Conservation (phyloP, 2,888 invertebrate species). For the Hyles lineata region DNA sequence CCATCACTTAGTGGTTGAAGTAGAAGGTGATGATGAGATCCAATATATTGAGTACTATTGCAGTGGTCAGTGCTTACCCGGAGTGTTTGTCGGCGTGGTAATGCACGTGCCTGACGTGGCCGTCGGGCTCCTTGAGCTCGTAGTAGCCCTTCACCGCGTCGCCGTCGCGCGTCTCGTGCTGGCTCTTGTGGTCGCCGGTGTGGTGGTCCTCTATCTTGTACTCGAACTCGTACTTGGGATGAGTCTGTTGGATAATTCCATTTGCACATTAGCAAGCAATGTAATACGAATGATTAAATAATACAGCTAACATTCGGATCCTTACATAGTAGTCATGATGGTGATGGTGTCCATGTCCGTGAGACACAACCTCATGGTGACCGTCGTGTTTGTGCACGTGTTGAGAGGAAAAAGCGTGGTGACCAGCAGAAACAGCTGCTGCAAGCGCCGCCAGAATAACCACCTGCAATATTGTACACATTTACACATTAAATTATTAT, state of each 20-base stretch:
- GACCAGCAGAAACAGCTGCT: not conserved
- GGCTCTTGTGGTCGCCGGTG: conserved; percentile 19
- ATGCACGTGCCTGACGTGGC: too few relatives aligned
- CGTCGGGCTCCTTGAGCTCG: too few relatives aligned
- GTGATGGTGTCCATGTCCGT: too few relatives aligned
- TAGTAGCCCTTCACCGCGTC: too few relatives aligned
- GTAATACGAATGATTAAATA: not conserved
- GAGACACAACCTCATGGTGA: conserved; percentile 1
- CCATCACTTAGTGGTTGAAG: too few relatives aligned
- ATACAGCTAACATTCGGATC: too few relatives aligned
- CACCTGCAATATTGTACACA: not conserved
- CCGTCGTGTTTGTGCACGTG: conserved; percentile 34
- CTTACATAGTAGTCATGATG: conserved; percentile 32
- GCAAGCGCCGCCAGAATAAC: not conserved
- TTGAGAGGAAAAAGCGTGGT: conserved; percentile 30
- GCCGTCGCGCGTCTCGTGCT: too few relatives aligned
- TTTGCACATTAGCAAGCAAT: not conserved
- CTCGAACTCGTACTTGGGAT: conserved; percentile 63
- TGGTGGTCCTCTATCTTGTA: conserved; percentile 69
- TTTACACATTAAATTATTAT: not conserved
- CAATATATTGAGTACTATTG: too few relatives aligned
- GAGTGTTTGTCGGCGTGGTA: conserved; percentile 39
- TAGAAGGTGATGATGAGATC: too few relatives aligned
- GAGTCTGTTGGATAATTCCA: conserved; percentile 49
- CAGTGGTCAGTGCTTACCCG: too few relatives aligned